A percentile compares a stretch with the other conserved stretches of the same genome.
phyloP scores from a whole-genome alignment of 2,797 vertebrate genomes.

The Pangasius krempfi region DNA sequence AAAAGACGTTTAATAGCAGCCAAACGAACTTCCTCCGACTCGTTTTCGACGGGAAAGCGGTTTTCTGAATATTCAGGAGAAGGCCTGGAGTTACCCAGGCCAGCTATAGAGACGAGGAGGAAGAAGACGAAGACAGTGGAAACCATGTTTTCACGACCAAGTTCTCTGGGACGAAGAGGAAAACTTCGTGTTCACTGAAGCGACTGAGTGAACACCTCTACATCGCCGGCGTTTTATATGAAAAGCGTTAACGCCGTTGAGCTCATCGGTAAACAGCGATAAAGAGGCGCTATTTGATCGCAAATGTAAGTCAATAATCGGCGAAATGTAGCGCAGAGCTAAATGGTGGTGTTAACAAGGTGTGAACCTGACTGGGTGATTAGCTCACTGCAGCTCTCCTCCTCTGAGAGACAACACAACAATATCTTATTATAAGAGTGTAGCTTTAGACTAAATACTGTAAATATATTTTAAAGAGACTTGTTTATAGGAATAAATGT shows the following conservation, averaged over 20 bases:
- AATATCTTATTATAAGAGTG: neutral
- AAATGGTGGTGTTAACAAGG: slow-evolving; percentile 86
- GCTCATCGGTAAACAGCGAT: slow-evolving; percentile 71
- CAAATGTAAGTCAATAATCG: slow-evolving; percentile 86
- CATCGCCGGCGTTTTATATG: slow-evolving; percentile 72
- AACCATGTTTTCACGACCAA: slow-evolving; percentile 63
- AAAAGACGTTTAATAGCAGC: slow-evolving; percentile 84
- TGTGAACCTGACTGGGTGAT: slow-evolving; percentile 75
- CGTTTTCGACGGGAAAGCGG: slow-evolving; percentile 56
- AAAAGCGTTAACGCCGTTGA: slow-evolving; percentile 57
- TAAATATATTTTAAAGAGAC: neutral
- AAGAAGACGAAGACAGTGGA: slow-evolving; percentile 60
- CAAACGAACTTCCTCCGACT: slow-evolving; percentile 68
- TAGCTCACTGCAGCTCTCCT: neutral
- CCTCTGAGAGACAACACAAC: too few relatives aligned
- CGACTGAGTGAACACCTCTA: slow-evolving; percentile 60
- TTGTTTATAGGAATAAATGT: neutral
- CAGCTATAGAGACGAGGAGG: slow-evolving; percentile 60
- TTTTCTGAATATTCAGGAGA: slow-evolving; percentile 58
- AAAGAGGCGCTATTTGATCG: slow-evolving; percentile 58
- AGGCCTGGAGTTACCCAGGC: slow-evolving; percentile 61
- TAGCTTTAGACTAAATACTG: too few relatives aligned
- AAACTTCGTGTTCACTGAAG: slow-evolving; percentile 1
- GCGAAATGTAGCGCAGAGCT: slow-evolving; percentile 79
- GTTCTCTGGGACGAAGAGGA: neutral